Base-by-base conservation (phyloP, 2,888 invertebrate species). In the Bursaphelenchus okinawaensis region DNA sequence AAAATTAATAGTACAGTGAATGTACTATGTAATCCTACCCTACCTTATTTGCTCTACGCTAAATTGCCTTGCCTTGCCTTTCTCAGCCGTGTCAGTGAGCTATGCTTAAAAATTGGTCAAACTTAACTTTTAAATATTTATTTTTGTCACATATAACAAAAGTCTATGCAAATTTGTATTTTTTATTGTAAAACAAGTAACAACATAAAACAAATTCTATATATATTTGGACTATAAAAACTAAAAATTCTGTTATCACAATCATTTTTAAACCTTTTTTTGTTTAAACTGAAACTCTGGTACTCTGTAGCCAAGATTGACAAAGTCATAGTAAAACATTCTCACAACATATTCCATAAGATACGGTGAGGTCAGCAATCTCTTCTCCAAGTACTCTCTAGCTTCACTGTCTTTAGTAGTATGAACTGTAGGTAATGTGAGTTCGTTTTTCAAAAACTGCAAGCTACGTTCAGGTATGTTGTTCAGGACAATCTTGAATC, bases 241-340 rank as follows among this genome's bases (percentile, higher is more conserved):
- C 23, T 20, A 24, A 4, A n/a, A 9, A 20, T 27, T 8, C 9
- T 19, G 7, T n/a, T n/a, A n/a, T n/a, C n/a, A n/a, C n/a, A n/a
- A n/a, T n/a, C 40, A 60, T n/a, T n/a, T n/a, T n/a, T n/a, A n/a
- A n/a, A n/a, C n/a, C 6, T 16, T 62, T 26, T 62, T 59, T 67
- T 65, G 8, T 7, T 24, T 24, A 20, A 19, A 26, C 19, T 56
- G 16, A 60, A 71, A 29, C 0, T 55, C 50, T 3, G 78, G 78
- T 51, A 78, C 61, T 51, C 70, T 55, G 68, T 75, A 78, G 26
- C 68, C 65, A 56, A 78, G 72, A 27, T 71, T 65, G 29, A 67
- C 61, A 54, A 73, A 79, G 63, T 79, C 79, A 66, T 72, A 68
- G 65, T 77, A 79, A 64, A 75, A 79, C 77, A 79, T 78, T 57